phyloP scores from a whole-genome alignment of 1,140 invertebrate genomes.

The Ganaspis sp. region DNA sequence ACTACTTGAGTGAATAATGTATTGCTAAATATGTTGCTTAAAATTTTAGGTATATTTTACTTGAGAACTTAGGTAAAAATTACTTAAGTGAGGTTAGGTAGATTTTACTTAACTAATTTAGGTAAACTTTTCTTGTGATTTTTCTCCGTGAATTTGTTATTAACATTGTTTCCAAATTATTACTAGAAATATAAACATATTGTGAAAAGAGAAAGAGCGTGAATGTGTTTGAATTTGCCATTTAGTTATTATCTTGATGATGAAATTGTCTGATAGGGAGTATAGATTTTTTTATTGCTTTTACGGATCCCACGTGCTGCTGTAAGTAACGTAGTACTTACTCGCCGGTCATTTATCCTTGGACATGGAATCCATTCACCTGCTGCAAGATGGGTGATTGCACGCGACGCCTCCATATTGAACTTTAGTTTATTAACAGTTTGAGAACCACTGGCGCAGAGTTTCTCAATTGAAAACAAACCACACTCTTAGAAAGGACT shows the following conservation, averaged over 20 bases:
- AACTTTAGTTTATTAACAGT: conserved; percentile 35
- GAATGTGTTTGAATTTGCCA: neutral
- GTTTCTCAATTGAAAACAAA: conserved; percentile 1
- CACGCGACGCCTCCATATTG: conserved; percentile 44
- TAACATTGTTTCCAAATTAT: too few relatives aligned
- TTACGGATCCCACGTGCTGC: conserved; percentile 44
- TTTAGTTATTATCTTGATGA: neutral
- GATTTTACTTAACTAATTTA: too few relatives aligned
- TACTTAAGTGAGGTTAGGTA: too few relatives aligned
- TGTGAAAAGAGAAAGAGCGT: too few relatives aligned
- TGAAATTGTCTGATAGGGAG: neutral
- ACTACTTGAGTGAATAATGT: too few relatives aligned
- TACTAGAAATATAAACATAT: too few relatives aligned
- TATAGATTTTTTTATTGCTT: neutral
- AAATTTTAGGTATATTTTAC: too few relatives aligned
- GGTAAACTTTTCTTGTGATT: too few relatives aligned
- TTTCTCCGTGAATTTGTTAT: too few relatives aligned
- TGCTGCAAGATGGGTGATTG: conserved; percentile 50
- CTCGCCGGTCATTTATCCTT: conserved; percentile 59
- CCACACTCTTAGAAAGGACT: too few relatives aligned
- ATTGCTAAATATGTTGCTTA: too few relatives aligned
- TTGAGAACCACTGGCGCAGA: conserved; percentile 6
- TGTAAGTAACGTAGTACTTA: conserved; percentile 54
- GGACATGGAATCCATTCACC: conserved; percentile 58
- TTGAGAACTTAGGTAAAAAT: too few relatives aligned